Evolutionary conservation across 2,888 invertebrate species (phyloP).

Genomic region (Quadriops clusia): DNA sequence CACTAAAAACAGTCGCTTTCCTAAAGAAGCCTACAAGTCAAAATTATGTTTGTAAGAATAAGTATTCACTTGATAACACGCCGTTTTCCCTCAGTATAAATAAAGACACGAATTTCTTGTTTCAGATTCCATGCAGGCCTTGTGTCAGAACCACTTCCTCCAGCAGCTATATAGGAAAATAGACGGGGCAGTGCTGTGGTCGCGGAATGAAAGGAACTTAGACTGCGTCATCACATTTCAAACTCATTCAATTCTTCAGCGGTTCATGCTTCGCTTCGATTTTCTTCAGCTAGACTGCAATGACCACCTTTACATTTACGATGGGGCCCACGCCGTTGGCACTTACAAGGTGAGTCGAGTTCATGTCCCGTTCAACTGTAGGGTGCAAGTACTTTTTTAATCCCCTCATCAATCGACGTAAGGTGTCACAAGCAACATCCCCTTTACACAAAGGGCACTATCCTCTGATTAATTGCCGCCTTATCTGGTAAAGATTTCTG

Average conservation of each 20-base stretch:
- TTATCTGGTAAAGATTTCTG: too few species aligned
- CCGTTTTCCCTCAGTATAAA: too few species aligned
- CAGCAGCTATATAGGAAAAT: conserved; percentile 82
- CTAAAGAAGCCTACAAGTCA: too few species aligned
- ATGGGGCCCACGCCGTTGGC: conserved; percentile 82
- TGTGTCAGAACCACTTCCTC: conserved; percentile 83
- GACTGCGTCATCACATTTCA: conserved; percentile 91
- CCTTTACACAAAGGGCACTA: too few species aligned
- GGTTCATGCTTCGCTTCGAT: conserved; percentile 90
- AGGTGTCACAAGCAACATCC: too few species aligned
- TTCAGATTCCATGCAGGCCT: conserved; percentile 78
- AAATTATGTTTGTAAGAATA: too few species aligned
- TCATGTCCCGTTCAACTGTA: too few species aligned
- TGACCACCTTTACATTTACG: conserved; percentile 85
- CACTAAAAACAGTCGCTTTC: too few species aligned
- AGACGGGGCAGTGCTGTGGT: conserved; percentile 82
- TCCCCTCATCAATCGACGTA: too few species aligned
- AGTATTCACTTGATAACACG: too few species aligned
- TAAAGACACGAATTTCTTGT: conserved; percentile 23
- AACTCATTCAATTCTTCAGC: conserved; percentile 86
- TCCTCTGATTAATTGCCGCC: too few species aligned
- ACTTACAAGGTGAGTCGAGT: conserved; percentile 64
- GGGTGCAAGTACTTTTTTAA: too few species aligned
- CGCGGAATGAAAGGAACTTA: conserved; percentile 80
- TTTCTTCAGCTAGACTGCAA: conserved; percentile 86